These are phyloP conservation scores for Porites rus DNA, from an alignment of 92 coral and sea anemone genomes.

Conservation along the genomic window DNA sequence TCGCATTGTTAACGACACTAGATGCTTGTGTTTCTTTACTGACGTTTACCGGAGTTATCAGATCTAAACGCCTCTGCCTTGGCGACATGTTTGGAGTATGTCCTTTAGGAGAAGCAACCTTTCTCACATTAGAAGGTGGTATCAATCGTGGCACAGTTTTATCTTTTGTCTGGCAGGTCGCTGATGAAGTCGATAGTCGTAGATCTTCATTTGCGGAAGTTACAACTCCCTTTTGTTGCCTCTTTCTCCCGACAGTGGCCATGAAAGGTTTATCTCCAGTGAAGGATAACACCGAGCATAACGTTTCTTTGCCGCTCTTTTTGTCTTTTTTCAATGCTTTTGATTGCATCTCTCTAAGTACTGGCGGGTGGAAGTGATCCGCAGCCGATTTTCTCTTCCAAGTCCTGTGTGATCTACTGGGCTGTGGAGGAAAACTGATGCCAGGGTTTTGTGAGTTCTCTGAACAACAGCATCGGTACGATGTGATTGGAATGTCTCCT, in stretches of 20 bases:
- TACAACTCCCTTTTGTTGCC: not conserved
- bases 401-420: not conserved
- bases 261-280: not conserved
- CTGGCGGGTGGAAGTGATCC: not conserved
- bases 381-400: not conserved
- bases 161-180: not conserved
- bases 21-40: too few relatives aligned
- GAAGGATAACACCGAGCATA: not conserved
- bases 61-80: too few relatives aligned
- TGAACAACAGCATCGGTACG: not conserved
- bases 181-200: not conserved
- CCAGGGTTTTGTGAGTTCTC: not conserved
- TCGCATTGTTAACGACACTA: not conserved
- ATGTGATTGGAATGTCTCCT: not conserved
- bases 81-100: not conserved
- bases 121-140: not conserved
- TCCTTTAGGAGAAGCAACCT: not conserved
- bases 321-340: not conserved
- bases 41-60: not conserved
- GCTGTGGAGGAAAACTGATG: not conserved
- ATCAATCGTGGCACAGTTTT: not conserved
- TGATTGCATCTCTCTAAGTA: not conserved
- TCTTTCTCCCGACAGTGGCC: not conserved
- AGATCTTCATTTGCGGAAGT: not conserved
- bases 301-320: not conserved